phyloP scores from a whole-genome alignment of 2,888 invertebrate genomes.

The Rambutsinella grinnellia region DNA sequence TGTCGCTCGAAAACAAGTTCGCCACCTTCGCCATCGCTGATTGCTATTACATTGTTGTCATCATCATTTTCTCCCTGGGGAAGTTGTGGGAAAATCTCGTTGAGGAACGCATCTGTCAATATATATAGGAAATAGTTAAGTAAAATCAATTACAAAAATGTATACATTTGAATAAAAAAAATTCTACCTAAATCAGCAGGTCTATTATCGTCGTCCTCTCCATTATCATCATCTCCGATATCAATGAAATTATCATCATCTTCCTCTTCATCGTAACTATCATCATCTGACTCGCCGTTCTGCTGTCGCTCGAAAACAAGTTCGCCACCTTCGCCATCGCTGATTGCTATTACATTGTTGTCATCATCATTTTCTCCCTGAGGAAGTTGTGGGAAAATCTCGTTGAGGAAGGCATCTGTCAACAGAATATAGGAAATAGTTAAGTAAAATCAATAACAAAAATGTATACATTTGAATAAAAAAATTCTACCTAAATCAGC shows the following conservation, averaged over 20 bases:
- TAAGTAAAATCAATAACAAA: too few relatives aligned
- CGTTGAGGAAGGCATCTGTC: constrained; percentile 24
- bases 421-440: too few relatives aligned
- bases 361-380: constrained; percentile 68
- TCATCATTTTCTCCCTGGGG: constrained; percentile 68
- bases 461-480: too few relatives aligned
- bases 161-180: too few relatives aligned
- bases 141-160: too few relatives aligned
- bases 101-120: constrained; percentile 13
- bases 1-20: constrained; percentile 38
- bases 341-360: constrained; percentile 66
- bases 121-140: too few relatives aligned
- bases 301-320: constrained; percentile 32
- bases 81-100: constrained; percentile 24
- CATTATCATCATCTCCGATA: constrained; percentile 64
- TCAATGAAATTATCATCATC: constrained; percentile 67
- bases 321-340: constrained; percentile 50
- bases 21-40: constrained; percentile 48
- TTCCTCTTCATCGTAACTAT: constrained; percentile 68
- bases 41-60: constrained; percentile 67
- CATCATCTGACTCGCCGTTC: constrained; percentile 34
- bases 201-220: too few relatives aligned
- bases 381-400: constrained; percentile 24
- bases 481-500: too few relatives aligned
- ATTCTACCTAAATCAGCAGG: too few relatives aligned